phyloP scores from a whole-genome alignment of 1,140 invertebrate species.

The Saxidomus purpurata region DNA sequence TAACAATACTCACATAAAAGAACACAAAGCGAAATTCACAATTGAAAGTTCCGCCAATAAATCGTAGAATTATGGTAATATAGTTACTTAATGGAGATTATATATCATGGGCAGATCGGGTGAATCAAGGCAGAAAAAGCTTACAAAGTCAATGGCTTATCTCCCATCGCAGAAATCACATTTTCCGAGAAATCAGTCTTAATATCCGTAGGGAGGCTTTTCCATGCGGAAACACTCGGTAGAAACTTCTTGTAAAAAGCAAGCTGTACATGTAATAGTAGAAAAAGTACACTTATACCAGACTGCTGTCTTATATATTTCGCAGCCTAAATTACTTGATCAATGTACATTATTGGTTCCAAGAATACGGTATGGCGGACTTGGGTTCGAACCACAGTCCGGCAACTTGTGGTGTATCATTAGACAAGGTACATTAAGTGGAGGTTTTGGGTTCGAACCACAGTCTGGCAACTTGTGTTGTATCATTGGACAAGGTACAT shows the following conservation, averaged over 20 bases:
- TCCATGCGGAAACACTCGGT: neutral
- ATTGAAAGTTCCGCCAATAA: neutral
- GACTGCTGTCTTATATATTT: too few relatives aligned
- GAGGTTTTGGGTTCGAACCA: too few relatives aligned
- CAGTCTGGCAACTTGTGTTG: too few relatives aligned
- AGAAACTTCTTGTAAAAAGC: too few relatives aligned
- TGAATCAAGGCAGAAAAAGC: neutral
- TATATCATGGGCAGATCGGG: neutral
- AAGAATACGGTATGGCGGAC: neutral
- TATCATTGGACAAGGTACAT: too few relatives aligned
- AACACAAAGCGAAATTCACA: neutral
- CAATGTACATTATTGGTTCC: too few relatives aligned
- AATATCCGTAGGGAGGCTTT: neutral
- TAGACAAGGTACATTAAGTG: too few relatives aligned
- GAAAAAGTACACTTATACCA: too few relatives aligned
- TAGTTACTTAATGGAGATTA: neutral
- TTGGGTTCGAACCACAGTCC: too few relatives aligned
- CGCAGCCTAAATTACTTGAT: too few relatives aligned
- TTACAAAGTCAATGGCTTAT: neutral
- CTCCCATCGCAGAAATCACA: neutral
- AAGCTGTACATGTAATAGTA: too few relatives aligned
- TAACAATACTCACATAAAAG: neutral
- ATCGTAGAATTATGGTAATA: neutral
- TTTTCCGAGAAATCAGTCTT: neutral
- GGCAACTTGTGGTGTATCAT: too few relatives aligned